phyloP scores from a whole-genome alignment of 2,113 vertebrate genomes.

The Meriones unguiculatus region DNA sequence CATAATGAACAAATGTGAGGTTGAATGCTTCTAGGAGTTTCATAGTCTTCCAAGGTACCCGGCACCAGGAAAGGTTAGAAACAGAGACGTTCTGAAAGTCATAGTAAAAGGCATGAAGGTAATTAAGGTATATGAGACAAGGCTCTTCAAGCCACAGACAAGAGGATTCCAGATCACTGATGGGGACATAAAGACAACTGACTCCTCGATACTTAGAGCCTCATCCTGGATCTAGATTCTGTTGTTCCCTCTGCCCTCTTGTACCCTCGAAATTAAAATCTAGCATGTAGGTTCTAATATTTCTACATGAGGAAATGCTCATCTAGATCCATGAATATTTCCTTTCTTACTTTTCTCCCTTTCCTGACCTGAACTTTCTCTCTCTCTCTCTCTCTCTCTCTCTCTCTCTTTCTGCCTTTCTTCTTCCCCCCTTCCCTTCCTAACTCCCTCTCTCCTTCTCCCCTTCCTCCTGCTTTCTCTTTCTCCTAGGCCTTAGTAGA shows the following conservation, averaged over 20 bases:
- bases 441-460: neutral
- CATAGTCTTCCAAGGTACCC: neutral
- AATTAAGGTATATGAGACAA: neutral
- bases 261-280: slow-evolving; percentile 10
- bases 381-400: neutral
- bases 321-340: neutral
- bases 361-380: neutral
- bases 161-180: neutral
- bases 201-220: neutral
- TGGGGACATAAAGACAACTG: neutral
- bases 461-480: neutral
- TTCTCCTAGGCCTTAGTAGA: neutral
- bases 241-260: neutral
- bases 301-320: neutral
- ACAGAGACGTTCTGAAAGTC: neutral
- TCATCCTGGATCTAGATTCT: neutral
- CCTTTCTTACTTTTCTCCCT: neutral
- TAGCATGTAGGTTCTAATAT: neutral
- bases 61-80: neutral
- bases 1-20: slow-evolving; percentile 26
- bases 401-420: neutral
- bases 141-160: neutral
- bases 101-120: neutral
- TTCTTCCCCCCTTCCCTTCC: too few relatives aligned
- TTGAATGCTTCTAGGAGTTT: neutral